Percentiles rank a stretch among this genome's conserved stretches.
phyloP scores from a whole-genome alignment of 64 coral and sea anemone genomes.

The Porites lutea region DNA sequence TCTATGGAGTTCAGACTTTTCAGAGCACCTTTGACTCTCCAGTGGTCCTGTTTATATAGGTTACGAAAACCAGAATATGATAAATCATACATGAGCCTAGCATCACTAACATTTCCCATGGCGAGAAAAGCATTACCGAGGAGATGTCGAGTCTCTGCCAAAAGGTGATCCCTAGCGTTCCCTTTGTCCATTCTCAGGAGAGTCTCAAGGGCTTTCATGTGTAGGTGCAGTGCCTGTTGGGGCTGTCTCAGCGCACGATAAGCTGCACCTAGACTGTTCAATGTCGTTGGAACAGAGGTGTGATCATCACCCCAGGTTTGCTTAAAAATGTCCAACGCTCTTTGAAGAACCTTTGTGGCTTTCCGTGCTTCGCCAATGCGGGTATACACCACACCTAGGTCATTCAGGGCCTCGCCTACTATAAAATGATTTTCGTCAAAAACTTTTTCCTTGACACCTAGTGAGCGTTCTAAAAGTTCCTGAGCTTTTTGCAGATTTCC shows the following conservation, averaged over 20 bases:
- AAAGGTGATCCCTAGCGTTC: constrained; percentile 6
- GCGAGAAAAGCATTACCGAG: constrained; percentile 58
- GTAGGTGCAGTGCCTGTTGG: constrained; percentile 28
- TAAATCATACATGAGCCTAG: constrained; percentile 57
- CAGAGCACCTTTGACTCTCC: constrained; percentile 56
- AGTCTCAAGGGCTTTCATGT: constrained; percentile 54
- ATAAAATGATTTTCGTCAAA: constrained; percentile 83
- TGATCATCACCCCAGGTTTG: constrained; percentile 63
- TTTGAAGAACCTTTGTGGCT: constrained; percentile 46
- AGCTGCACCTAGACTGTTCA: constrained; percentile 81
- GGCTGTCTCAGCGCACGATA: constrained; percentile 38
- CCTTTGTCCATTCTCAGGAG: constrained; percentile 21
- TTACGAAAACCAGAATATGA: constrained; percentile 46
- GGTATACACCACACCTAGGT: constrained; percentile 75
- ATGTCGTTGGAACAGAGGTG: constrained; percentile 53
- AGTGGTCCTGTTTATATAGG: constrained; percentile 59
- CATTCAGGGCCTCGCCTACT: constrained; percentile 73
- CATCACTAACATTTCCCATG: constrained; percentile 25
- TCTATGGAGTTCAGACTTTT: constrained; percentile 27
- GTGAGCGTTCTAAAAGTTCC: constrained; percentile 62
- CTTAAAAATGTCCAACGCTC: constrained; percentile 68
- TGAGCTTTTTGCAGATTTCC: constrained; percentile 70
- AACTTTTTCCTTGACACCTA: constrained; percentile 69
- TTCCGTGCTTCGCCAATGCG: constrained; percentile 52
- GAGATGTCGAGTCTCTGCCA: constrained; percentile 64